phyloP scores from a whole-genome alignment of 2,113 vertebrate species.

The Bungarus multicinctus region DNA sequence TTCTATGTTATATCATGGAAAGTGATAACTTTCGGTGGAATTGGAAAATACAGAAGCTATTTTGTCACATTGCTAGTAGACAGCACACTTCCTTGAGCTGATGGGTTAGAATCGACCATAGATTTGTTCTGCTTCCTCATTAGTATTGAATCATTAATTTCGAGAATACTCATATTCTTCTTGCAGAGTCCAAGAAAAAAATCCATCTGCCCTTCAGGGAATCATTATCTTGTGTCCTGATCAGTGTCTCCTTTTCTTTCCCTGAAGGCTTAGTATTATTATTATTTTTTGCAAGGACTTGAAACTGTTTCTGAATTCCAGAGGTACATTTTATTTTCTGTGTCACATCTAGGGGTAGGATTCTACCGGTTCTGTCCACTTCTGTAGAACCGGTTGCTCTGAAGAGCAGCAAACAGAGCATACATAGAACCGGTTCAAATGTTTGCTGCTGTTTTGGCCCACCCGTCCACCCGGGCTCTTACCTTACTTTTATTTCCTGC shows the following conservation, averaged over 20 bases:
- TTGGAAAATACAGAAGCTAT: neutral
- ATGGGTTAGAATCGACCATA: neutral
- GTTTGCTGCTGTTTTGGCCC: too few relatives aligned
- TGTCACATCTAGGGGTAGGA: neutral
- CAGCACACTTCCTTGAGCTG: neutral
- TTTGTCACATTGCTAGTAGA: neutral
- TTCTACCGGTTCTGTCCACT: too few relatives aligned
- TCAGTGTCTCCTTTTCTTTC: neutral
- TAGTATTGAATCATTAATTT: neutral
- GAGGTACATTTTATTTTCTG: neutral
- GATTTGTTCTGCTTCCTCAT: neutral
- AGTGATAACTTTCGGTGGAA: neutral
- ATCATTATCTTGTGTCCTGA: neutral
- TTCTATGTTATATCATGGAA: neutral
- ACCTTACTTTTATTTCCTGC: too few relatives aligned
- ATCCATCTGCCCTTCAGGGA: neutral
- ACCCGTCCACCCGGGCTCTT: too few relatives aligned
- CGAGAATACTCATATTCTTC: neutral
- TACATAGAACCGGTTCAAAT: too few relatives aligned
- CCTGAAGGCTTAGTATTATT: neutral
- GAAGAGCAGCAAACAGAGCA: too few relatives aligned
- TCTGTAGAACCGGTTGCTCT: too few relatives aligned
- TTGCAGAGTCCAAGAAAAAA: neutral
- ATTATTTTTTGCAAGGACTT: neutral
- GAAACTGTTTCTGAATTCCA: neutral